phyloP scores from a whole-genome alignment of 2,113 vertebrate species.

The Tilapia sparmanii region DNA sequence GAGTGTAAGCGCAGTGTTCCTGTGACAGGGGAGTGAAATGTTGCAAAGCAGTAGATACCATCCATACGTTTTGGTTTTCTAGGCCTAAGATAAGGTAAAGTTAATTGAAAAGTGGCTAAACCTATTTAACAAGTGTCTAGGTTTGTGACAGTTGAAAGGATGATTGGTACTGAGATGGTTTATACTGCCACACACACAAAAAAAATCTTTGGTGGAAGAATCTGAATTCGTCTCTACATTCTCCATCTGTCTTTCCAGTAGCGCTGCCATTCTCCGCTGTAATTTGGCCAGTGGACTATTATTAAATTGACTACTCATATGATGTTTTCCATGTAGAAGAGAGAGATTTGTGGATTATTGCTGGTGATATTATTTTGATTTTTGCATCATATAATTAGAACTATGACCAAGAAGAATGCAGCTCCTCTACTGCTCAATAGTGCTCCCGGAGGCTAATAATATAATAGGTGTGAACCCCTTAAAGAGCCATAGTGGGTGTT shows the following conservation, averaged over 20 bases:
- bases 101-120: neutral
- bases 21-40: neutral
- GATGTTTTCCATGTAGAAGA: neutral
- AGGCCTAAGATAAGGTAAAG: neutral
- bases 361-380: neutral
- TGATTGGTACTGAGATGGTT: rapidly evolving
- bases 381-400: neutral
- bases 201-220: neutral
- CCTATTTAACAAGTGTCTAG: neutral
- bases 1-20: neutral
- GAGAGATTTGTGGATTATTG: neutral
- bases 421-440: neutral
- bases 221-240: neutral
- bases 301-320: neutral
- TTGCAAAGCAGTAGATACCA: neutral
- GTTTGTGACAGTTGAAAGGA: neutral
- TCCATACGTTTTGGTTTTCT: neutral
- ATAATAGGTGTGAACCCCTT: neutral
- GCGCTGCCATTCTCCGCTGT: neutral
- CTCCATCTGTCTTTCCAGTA: neutral
- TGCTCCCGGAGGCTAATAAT: neutral
- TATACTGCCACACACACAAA: neutral
- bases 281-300: neutral
- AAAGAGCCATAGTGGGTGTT: neutral
- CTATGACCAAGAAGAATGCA: neutral